These are phyloP conservation scores for Lepidothrix coronata DNA, from an alignment of 2,113 vertebrate genomes.

Conservation along the genomic window DNA sequence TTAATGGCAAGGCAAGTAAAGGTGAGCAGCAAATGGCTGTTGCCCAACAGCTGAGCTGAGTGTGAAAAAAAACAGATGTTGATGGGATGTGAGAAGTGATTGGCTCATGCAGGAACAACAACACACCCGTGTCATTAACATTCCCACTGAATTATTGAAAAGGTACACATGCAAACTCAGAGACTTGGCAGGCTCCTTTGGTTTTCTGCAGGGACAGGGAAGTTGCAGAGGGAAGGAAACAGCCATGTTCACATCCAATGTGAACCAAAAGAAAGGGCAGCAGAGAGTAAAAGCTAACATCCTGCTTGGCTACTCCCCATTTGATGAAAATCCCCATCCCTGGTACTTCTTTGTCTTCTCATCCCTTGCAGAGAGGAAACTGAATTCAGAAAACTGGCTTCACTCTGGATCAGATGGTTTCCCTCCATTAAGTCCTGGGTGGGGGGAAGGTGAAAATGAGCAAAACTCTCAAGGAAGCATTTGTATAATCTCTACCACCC, in stretches of 20 bases:
- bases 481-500: not conserved
- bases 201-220: not conserved
- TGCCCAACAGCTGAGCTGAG: conserved; percentile 15
- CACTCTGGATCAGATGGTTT: not conserved
- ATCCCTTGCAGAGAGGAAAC: not conserved
- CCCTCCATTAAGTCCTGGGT: not conserved
- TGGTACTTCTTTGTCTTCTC: not conserved
- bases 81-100: not conserved
- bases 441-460: not conserved
- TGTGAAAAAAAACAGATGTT: conserved; percentile 18
- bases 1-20: conserved; percentile 38
- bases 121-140: not conserved
- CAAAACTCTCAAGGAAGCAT: not conserved
- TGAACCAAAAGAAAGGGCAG: not conserved
- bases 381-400: not conserved
- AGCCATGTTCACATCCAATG: not conserved
- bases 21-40: conserved; percentile 51
- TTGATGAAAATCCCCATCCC: not conserved
- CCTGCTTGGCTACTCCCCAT: not conserved
- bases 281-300: not conserved
- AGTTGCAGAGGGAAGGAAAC: not conserved
- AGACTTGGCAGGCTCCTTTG: not conserved
- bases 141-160: not conserved
- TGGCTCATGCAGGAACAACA: not conserved
- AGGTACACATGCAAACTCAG: not conserved